These are phyloP conservation scores for Micromussa lordhowensis DNA, from an alignment of 92 coral and sea anemone species.

Conservation along the genomic window DNA sequence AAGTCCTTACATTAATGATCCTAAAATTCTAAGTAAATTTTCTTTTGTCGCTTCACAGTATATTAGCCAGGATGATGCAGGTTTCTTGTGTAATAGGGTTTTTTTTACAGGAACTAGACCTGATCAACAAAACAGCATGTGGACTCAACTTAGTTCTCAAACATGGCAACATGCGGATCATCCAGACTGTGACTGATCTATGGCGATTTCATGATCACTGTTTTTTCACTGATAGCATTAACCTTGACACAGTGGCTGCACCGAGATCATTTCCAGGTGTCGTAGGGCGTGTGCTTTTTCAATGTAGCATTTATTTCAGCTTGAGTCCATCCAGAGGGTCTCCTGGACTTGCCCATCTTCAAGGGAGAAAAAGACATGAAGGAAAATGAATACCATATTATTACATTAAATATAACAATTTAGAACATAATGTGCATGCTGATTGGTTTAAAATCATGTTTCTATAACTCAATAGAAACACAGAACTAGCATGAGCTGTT, in stretches of 20 bases:
- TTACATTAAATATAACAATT: too few species aligned
- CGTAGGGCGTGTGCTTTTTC: constrained; percentile 78
- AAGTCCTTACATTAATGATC: neutral
- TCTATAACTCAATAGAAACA: too few species aligned
- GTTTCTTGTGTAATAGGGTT: neutral
- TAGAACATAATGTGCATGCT: too few species aligned
- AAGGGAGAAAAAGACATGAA: neutral
- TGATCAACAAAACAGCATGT: neutral
- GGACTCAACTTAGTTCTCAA: neutral
- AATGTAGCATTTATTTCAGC: constrained; percentile 83
- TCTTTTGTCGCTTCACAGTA: neutral
- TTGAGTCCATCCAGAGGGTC: constrained; percentile 79
- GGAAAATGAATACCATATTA: too few species aligned
- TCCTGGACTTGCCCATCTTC: constrained; percentile 53
- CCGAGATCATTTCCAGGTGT: constrained; percentile 55
- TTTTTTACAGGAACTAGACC: neutral
- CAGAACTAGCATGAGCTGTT: too few species aligned
- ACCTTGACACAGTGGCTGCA: neutral
- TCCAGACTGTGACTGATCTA: neutral
- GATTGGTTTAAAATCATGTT: too few species aligned
- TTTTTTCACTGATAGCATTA: neutral
- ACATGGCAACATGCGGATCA: neutral
- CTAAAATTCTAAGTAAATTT: neutral
- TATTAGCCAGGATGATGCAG: neutral
- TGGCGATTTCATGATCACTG: too few species aligned